phyloP scores from a whole-genome alignment of 2,888 invertebrate species.

The Listrodromus nycthemerus region DNA sequence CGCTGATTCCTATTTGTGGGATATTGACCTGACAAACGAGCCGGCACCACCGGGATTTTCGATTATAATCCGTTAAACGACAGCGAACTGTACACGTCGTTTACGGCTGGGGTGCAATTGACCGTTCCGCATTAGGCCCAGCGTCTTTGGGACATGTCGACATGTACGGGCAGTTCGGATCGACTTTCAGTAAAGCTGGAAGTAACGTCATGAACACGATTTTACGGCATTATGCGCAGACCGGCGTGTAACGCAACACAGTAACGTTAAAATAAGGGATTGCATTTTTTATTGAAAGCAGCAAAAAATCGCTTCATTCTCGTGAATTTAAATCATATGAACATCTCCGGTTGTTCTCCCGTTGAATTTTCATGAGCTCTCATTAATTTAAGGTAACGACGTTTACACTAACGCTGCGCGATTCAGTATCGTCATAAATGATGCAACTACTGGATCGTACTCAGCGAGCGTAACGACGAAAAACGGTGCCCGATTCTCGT shows the following conservation, averaged over 20 bases:
- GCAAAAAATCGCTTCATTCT: background rate
- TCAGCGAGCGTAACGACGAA: conserved; percentile 30
- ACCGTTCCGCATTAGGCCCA: background rate
- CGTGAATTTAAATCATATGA: background rate
- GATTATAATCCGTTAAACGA: conserved; percentile 81
- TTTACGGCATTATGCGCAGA: background rate
- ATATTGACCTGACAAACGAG: conserved; percentile 78
- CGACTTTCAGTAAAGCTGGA: background rate
- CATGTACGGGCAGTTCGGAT: background rate
- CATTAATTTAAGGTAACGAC: conserved; percentile 6
- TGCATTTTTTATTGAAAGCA: background rate
- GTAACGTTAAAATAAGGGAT: background rate
- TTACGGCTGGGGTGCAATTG: conserved; percentile 47
- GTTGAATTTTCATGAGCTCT: conserved; percentile 1
- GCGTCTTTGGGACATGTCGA: background rate
- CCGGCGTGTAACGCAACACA: background rate
- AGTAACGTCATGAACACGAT: background rate
- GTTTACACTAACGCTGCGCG: background rate
- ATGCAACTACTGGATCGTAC: conserved; percentile 25
- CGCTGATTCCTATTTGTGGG: conserved; percentile 76
- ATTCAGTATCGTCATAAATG: conserved; percentile 20
- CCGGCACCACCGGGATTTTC: conserved; percentile 80
- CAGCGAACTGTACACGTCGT: conserved; percentile 64
- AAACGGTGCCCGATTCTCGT: conserved; percentile 32
- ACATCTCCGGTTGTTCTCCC: background rate